A percentile compares a stretch with the other conserved stretches of the same genome.
phyloP scores from a whole-genome alignment of 2,888 invertebrate genomes.

The Steromphala cineraria region DNA sequence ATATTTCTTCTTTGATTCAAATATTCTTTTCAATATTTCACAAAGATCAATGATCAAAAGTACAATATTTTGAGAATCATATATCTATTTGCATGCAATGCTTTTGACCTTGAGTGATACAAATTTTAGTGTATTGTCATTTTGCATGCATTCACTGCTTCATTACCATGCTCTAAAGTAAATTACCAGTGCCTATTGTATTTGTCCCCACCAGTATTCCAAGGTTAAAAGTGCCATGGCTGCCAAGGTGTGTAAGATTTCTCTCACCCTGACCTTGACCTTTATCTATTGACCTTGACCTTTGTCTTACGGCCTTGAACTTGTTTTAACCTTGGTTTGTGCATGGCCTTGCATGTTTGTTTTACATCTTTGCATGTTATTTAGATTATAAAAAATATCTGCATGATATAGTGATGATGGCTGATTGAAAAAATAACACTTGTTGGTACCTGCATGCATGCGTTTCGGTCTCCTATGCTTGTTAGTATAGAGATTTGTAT shows the following conservation, averaged over 20 bases:
- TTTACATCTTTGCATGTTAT: background rate
- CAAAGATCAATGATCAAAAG: background rate
- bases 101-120: no score
- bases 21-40: background rate
- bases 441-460: no score
- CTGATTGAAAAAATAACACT: no score
- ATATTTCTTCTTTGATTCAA: background rate
- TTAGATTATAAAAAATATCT: no score
- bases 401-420: no score
- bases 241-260: conserved; percentile 35
- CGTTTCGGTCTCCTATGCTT: no score
- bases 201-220: conserved; percentile 25
- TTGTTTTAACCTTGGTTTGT: background rate
- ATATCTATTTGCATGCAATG: no score
- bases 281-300: background rate
- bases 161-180: background rate
- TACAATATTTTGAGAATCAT: no score
- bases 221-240: conserved; percentile 37
- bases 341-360: background rate
- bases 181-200: conserved; percentile 6
- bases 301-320: background rate
- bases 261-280: background rate
- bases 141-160: background rate
- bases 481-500: no score
- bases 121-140: no score